Base-by-base conservation (phyloP, 2,888 invertebrate species). In the Terebella lapidaria region DNA sequence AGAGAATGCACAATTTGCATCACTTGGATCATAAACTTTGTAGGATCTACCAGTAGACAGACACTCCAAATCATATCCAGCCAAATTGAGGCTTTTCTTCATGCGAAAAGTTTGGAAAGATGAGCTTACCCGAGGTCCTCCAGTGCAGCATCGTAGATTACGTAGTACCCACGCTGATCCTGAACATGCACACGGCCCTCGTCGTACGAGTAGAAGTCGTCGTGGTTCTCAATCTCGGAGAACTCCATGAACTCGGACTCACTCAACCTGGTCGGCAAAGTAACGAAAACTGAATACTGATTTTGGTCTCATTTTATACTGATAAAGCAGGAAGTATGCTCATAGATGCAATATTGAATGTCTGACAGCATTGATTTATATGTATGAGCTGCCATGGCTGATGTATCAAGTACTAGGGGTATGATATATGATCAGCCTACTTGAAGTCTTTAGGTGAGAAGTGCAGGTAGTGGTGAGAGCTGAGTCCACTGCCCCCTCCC, bases 201-300 rank as follows among this genome's bases (percentile, higher is more conserved):
- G 25, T 80, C 78, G 25, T 74, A 58, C 1, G 71, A 67, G 68
- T 78, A 80, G 69, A 79, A 81, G 60, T 81, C 80, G 69, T 80
- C 80, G 66, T 81, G 80, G 61, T 80, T 81, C 26, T 80, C 78
- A 1, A 79, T 66, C 26, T 79, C 78, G 28, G 73, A 61, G 63
- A 74, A 80, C 65, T 79, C 72, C 67, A 81, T 78, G 66, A 79
- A 81, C 57, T 78, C 79, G 18, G 73, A 62, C 63, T 80, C 80
- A 62, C 68, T 72, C 56, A 79, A 56, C 56, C 79, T 79, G 63
- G 35, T 4, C n/a, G n/a, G 15, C 49, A 20, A 49, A n/a, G n/a
- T n/a, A n/a, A n/a, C n/a, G n/a, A n/a, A n/a, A n/a, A n/a, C n/a
- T n/a, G n/a, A n/a, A n/a, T n/a, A n/a, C n/a, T n/a, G n/a, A n/a